Evolutionary conservation across 2,797 vertebrate species (phyloP).

Genomic region (Arremon brunneinucha): DNA sequence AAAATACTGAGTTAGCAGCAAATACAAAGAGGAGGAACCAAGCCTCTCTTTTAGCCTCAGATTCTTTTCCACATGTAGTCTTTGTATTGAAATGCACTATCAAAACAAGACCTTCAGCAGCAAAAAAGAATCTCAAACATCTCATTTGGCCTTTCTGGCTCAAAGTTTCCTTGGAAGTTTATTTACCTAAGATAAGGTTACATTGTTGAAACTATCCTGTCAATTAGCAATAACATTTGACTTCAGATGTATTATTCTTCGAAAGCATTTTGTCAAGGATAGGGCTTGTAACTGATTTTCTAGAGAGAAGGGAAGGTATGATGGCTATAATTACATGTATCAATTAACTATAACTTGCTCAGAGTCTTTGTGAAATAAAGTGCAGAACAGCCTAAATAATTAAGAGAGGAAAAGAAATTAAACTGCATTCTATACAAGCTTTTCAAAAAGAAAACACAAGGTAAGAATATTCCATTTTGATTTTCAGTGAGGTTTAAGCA

Average conservation of each 20-base stretch:
- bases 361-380: background rate
- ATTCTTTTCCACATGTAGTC: background rate
- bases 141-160: slow-evolving; percentile 7
- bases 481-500: background rate
- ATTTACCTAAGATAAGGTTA: background rate
- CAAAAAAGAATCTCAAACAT: slow-evolving; percentile 25
- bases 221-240: slow-evolving; percentile 36
- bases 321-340: background rate
- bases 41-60: background rate
- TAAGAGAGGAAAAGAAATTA: background rate
- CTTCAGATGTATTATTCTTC: slow-evolving; percentile 24
- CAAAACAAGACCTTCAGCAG: slow-evolving; percentile 23
- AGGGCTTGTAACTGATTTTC: background rate
- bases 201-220: slow-evolving; percentile 18
- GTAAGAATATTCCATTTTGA: background rate
- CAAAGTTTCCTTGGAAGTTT: slow-evolving; percentile 6
- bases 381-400: background rate
- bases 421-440: background rate
- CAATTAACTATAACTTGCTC: background rate
- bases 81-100: background rate
- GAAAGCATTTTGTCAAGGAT: background rate
- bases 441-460: background rate
- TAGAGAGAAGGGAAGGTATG: background rate
- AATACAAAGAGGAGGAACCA: background rate
- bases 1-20: background rate